phyloP scores from a whole-genome alignment of 2,888 invertebrate species.

The Lepas anatifera region DNA sequence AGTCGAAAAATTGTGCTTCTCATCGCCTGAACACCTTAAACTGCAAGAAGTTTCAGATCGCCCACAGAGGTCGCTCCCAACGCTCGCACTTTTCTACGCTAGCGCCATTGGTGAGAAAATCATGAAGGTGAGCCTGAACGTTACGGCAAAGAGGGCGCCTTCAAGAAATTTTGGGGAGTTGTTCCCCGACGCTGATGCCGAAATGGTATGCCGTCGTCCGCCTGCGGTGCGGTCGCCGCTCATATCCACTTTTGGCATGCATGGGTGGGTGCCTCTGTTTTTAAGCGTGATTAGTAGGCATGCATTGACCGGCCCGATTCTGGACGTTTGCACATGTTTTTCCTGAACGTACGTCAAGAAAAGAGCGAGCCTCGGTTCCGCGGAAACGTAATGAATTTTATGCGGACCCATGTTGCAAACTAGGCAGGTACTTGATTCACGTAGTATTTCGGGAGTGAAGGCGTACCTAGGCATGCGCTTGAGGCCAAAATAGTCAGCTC shows the following conservation, averaged over 20 bases:
- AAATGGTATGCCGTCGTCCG: neutral
- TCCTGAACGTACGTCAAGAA: too few species aligned
- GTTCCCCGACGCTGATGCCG: neutral
- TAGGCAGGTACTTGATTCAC: too few species aligned
- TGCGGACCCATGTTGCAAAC: too few species aligned
- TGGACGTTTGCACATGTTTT: too few species aligned
- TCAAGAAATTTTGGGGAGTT: neutral
- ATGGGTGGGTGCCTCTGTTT: neutral
- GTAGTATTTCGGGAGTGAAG: too few species aligned
- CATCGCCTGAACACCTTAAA: neutral
- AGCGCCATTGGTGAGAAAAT: slow-evolving; percentile 4
- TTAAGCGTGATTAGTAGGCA: neutral
- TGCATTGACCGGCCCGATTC: too few species aligned
- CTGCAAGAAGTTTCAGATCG: neutral
- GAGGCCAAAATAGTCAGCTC: too few species aligned
- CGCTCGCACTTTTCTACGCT: slow-evolving; percentile 9
- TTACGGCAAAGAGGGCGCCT: neutral
- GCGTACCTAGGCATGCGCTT: too few species aligned
- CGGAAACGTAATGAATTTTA: too few species aligned
- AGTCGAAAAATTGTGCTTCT: neutral
- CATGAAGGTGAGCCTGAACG: slow-evolving; percentile 4
- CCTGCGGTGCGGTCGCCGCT: too few species aligned
- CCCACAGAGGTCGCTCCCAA: slow-evolving; percentile 1
- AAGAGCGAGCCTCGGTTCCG: too few species aligned
- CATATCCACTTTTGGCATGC: neutral